phyloP scores from a whole-genome alignment of 2,797 vertebrate species.

The Gymnothorax reevesii region DNA sequence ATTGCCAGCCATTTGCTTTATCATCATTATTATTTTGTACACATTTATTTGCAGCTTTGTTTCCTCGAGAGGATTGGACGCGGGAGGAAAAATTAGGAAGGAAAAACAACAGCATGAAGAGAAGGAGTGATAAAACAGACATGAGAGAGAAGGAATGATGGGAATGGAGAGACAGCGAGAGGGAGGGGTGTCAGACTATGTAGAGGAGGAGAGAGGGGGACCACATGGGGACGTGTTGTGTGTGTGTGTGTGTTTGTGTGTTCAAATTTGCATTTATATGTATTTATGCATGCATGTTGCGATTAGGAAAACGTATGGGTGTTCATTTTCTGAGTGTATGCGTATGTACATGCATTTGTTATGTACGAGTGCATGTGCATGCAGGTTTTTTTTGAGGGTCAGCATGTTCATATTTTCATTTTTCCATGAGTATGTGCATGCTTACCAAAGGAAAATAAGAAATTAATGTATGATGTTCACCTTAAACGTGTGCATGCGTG shows the following conservation, averaged over 20 bases:
- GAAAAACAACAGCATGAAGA: background rate
- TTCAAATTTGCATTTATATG: background rate
- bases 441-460: no score
- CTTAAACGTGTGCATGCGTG: background rate
- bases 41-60: constrained; percentile 37
- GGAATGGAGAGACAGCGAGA: background rate
- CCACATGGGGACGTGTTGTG: background rate
- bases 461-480: no score
- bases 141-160: background rate
- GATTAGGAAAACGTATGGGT: background rate
- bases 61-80: constrained; percentile 33
- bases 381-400: background rate
- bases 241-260: background rate
- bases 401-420: background rate
- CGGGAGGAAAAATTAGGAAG: background rate
- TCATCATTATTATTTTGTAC: constrained; percentile 43
- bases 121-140: background rate
- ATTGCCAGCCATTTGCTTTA: constrained; percentile 43
- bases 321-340: background rate
- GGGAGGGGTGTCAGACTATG: background rate
- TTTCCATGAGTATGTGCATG: background rate
- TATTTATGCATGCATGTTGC: background rate
- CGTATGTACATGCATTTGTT: background rate
- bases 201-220: background rate
- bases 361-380: background rate